Percentiles rank a stretch among this genome's conserved stretches.
These are phyloP conservation scores for Drosophila nr. perissopoda DNA, from an alignment of 2,888 invertebrate genomes.

Conservation along the genomic window DNA sequence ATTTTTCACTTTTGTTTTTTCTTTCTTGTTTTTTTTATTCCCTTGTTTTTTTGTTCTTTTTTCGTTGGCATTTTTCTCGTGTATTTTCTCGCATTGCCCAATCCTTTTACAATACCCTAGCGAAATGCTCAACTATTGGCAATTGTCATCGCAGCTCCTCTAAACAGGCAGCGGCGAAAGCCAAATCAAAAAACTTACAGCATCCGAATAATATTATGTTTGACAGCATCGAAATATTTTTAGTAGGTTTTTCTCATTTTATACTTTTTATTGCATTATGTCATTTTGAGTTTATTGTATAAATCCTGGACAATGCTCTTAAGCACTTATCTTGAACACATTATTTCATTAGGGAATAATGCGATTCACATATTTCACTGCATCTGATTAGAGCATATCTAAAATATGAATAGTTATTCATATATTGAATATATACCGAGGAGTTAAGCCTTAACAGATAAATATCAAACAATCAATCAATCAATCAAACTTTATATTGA, in stretches of 20 bases:
- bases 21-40: not conserved
- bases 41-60: constrained; percentile 1
- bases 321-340: too few relatives aligned
- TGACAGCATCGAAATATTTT: constrained; percentile 6
- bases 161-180: not conserved
- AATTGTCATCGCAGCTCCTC: constrained; percentile 10
- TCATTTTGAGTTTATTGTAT: not conserved
- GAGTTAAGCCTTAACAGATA: not conserved
- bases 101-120: constrained; percentile 35
- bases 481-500: too few relatives aligned
- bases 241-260: not conserved
- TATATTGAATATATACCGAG: not conserved
- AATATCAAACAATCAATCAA: too few relatives aligned
- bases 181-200: not conserved
- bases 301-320: not conserved
- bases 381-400: not conserved
- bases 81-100: constrained; percentile 23
- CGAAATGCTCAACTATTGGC: constrained; percentile 27
- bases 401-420: not conserved
- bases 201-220: not conserved
- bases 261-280: not conserved
- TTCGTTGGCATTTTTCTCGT: constrained; percentile 3
- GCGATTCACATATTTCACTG: not conserved
- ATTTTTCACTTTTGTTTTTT: constrained; percentile 15
- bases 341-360: not conserved